Percentiles rank a stretch among this genome's conserved stretches.
These are phyloP conservation scores for Toxotes jaculatrix DNA, from an alignment of 2,113 vertebrate species.

Conservation along the genomic window DNA sequence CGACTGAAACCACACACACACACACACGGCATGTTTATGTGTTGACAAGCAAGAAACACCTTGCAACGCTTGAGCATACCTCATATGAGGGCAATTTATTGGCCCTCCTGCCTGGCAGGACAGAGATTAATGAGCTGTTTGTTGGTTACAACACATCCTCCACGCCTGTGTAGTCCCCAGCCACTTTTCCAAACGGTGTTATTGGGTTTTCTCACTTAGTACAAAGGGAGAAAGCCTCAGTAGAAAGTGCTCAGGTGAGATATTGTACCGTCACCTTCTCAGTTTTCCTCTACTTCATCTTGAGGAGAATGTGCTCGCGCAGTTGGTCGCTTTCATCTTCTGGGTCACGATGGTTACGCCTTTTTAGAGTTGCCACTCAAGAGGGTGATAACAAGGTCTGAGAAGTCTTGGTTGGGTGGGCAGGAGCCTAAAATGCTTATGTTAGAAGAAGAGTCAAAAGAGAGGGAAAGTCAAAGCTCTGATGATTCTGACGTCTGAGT, in stretches of 20 bases:
- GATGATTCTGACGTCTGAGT: conserved; percentile 8
- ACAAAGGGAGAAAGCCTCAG: neutral
- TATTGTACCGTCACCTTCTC: conserved; percentile 15
- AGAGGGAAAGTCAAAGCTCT: neutral
- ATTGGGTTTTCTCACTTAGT: conserved; percentile 25
- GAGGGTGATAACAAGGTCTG: conserved; percentile 3
- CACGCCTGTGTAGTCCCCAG: conserved; percentile 3
- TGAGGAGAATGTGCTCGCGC: neutral
- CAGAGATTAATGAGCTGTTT: conserved; percentile 64
- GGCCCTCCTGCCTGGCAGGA: conserved; percentile 30
- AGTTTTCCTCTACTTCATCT: conserved; percentile 4
- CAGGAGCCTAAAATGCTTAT: neutral
- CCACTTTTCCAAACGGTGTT: conserved; percentile 27
- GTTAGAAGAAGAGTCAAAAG: neutral
- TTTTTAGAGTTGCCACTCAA: neutral
- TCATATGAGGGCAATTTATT: conserved; percentile 45
- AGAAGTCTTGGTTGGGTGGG: neutral
- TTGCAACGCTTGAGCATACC: conserved; percentile 15
- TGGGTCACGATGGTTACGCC: neutral
- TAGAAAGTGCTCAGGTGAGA: conserved; percentile 15
- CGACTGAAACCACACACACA: neutral
- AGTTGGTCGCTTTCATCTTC: neutral
- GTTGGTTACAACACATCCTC: conserved; percentile 31
- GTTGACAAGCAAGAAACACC: conserved; percentile 14
- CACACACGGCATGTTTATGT: neutral